Conservation (phyloP, 1,140 invertebrate genomes). For the Antheraea pernyi region DNA sequence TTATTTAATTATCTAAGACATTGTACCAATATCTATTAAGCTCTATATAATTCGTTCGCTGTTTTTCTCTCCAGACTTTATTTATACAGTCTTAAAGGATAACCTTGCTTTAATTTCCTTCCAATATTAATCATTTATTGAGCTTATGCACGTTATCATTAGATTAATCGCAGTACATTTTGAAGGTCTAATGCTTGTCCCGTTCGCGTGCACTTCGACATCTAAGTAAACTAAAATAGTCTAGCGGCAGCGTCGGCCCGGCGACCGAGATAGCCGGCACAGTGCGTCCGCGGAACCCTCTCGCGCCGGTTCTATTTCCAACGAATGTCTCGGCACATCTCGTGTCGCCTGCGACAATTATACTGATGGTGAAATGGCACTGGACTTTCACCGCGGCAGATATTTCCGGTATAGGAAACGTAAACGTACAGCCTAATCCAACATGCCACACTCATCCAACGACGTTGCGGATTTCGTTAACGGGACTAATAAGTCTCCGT, state of each 20-base stretch:
- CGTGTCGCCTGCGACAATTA: constrained; percentile 57
- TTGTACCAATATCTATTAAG: too few species aligned
- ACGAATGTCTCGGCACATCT: constrained; percentile 65
- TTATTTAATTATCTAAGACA: too few species aligned
- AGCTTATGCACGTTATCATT: constrained; percentile 28
- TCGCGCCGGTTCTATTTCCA: constrained; percentile 73
- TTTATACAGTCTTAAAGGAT: too few species aligned
- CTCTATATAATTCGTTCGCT: too few species aligned
- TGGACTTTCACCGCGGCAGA: constrained; percentile 60
- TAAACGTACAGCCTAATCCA: constrained; percentile 44
- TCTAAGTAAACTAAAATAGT: constrained; percentile 75
- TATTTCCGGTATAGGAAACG: constrained; percentile 69
- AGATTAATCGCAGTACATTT: constrained; percentile 24
- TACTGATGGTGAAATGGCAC: constrained; percentile 70
- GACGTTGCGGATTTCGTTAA: constrained; percentile 28
- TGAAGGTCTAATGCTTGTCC: constrained; percentile 62
- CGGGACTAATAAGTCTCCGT: constrained; percentile 32
- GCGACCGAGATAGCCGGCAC: constrained; percentile 70
- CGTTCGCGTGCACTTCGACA: constrained; percentile 67
- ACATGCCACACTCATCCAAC: constrained; percentile 51
- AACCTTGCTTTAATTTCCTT: too few species aligned
- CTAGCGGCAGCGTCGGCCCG: constrained; percentile 56
- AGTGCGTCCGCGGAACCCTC: constrained; percentile 65
- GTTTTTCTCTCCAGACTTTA: too few species aligned
- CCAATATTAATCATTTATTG: neutral